Evolutionary conservation across 2,113 vertebrate species (phyloP).

Genomic region (Clarias magur): DNA sequence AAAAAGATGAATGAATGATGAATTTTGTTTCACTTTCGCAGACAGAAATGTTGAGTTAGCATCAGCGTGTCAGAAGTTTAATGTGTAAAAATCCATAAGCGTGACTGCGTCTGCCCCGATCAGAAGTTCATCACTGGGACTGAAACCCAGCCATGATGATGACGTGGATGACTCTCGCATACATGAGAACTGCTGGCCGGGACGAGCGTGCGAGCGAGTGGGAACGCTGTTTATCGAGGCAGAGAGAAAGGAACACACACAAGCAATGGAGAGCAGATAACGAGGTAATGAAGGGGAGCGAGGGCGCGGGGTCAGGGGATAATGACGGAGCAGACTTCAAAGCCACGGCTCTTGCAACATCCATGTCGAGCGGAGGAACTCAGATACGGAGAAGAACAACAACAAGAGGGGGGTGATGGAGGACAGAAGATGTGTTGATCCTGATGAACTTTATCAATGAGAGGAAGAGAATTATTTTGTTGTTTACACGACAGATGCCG

Average conservation of each 20-base stretch:
- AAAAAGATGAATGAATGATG: background rate
- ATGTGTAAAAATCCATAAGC: background rate
- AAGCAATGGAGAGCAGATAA: conserved; percentile 62
- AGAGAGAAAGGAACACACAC: conserved; percentile 40
- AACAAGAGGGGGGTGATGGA: conserved; percentile 48
- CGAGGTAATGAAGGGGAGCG: conserved; percentile 61
- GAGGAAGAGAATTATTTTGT: no score
- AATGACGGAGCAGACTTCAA: conserved; percentile 56
- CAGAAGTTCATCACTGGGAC: background rate
- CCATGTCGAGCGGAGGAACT: conserved; percentile 60
- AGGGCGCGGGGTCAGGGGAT: conserved; percentile 53
- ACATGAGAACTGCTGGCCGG: conserved; percentile 7
- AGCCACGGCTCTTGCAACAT: conserved; percentile 21
- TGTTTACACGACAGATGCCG: background rate
- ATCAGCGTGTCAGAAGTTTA: background rate
- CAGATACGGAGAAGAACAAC: conserved; percentile 12
- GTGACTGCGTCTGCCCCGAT: background rate
- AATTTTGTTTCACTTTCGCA: background rate
- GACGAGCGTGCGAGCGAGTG: conserved; percentile 36
- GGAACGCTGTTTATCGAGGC: conserved; percentile 19
- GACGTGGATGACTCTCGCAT: background rate
- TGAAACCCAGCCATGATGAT: background rate
- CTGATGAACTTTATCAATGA: background rate
- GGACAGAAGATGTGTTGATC: background rate
- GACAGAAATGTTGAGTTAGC: background rate